Base-by-base conservation (phyloP, 2,113 vertebrate genomes). In the Hoplias malabaricus region DNA sequence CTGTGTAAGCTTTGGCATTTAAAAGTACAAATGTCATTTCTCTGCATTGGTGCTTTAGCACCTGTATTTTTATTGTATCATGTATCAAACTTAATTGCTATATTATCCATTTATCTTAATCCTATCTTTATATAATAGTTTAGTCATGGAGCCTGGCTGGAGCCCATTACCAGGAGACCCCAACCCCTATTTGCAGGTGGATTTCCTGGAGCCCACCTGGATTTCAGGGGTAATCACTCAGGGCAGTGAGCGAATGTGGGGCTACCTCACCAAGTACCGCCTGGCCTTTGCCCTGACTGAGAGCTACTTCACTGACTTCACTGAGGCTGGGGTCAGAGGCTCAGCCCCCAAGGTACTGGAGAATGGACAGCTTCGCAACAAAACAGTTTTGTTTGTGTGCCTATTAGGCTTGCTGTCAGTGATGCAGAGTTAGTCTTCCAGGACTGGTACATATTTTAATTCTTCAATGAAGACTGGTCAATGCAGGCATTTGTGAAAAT, bases 201-300 rank as follows among this genome's bases (percentile, higher is more conserved):
- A 95, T 79, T 91, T 95, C 63, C 85, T 91, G 36, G 90, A 92
- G 84, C 93, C 93, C 14, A 90, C 83, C 7, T 94, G 94, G 90
- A 78, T 95, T n/a, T 93, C 93, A 0, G 94, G 93, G 0, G 78
- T 95, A 36, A 87, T 93, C 82, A 93, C 88, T 0, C 94, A 95
- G 80, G 94, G 92, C 10, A 93, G 91, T 19, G 85, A 90, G 3
- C 87, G 80, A 10, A 88, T 90, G 62, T 88, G 84, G 80, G 94
- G 93, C 68, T 93, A 87, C 75, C 76, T 94, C 79, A 88, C 86
- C 25, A 90, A 88, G 36, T 95, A 93, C 82, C 90, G 79, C 0
- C 81, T 95, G 43, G 85, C 88, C 11, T 94, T 92, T 3, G 92
- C 92, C 11, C 67, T 90, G 0, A 85, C 87, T 0, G 89, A 86